Evolutionary conservation across 2,113 vertebrate genomes (phyloP), one percentile per base, ranked within the genome.

Genomic region (Passer domesticus): DNA sequence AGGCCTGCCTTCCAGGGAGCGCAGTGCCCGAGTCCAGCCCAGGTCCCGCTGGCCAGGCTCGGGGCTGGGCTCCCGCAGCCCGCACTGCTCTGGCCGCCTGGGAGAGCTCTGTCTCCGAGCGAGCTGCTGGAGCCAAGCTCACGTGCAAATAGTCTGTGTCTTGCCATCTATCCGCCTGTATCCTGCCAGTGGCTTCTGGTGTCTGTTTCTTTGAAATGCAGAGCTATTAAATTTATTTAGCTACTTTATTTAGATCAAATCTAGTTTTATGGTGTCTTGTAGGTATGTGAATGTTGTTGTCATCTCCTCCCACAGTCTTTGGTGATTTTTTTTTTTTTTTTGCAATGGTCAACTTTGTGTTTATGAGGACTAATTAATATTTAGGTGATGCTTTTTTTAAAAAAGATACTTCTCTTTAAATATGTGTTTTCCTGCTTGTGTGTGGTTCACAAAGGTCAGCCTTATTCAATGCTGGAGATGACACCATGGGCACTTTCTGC

Each of bases 81-180:
- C 0, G 5, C 69, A 0, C 37, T 7, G 88, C 72, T 82, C 72
- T 0, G 3, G 35, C 46, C 31, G 41, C 15, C 0, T 31, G 39
- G 30, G 43, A 52, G 47, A 1, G 3, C 60, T 87, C 28, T 0
- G 3, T 66, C 44, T 75, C 55, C 1, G 0, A 50, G 76, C 52
- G n/a, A 83, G 7, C 69, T 28, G 56, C 66, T 75, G 56, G 44
- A 78, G 83, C 89, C 87, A 79, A 75, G 50, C 20, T 88, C 37
- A 13, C 41, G 27, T 41, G 59, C 37, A 80, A 69, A 39, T 2
- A 60, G 25, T 35, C 58, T 30, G 18, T 33, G n/a, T 31, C 62
- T 76, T 73, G 73, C 73, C 60, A 33, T 41, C 41, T 46, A 15
- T 60, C 56, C 46, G 25, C 41, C 67, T 76, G 0, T 39, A 19